Percentiles rank a stretch among this genome's conserved stretches.
Conservation (phyloP, 2,888 invertebrate genomes). For the Glyphotaelius pellucidus region DNA sequence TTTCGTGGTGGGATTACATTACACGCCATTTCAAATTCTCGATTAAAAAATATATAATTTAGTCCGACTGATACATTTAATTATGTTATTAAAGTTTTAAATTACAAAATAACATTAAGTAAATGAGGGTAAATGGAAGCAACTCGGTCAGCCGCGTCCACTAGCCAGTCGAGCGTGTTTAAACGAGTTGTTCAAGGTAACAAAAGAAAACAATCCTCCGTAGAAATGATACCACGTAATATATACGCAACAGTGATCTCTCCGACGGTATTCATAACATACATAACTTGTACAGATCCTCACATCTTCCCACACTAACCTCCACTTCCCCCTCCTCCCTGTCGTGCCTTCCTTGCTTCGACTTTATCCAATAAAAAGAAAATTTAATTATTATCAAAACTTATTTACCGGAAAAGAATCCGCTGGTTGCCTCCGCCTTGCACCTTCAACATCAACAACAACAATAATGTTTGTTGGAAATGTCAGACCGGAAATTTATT, state of each 20-base stretch:
- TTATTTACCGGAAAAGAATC: background rate
- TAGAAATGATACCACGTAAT: background rate
- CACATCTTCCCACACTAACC: background rate
- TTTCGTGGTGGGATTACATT: no score
- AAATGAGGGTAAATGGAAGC: no score
- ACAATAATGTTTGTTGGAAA: background rate
- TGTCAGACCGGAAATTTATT: conserved; percentile 38
- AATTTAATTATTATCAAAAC: background rate
- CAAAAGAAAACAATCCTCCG: background rate
- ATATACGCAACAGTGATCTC: background rate
- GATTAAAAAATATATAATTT: no score
- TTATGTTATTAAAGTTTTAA: no score
- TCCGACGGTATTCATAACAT: no score
- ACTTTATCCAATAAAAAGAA: background rate
- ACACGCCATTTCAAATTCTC: no score
- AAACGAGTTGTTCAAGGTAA: background rate
- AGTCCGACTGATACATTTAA: no score
- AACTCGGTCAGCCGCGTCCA: no score
- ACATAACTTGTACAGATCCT: no score
- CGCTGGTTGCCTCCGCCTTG: background rate
- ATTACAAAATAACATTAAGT: no score
- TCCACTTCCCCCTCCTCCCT: background rate
- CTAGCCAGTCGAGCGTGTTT: background rate
- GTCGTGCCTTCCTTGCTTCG: no score
- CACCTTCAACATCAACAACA: background rate